Conservation (phyloP, 53 echinoderm and acorn worm genomes). For the Astropecten irregularis region DNA sequence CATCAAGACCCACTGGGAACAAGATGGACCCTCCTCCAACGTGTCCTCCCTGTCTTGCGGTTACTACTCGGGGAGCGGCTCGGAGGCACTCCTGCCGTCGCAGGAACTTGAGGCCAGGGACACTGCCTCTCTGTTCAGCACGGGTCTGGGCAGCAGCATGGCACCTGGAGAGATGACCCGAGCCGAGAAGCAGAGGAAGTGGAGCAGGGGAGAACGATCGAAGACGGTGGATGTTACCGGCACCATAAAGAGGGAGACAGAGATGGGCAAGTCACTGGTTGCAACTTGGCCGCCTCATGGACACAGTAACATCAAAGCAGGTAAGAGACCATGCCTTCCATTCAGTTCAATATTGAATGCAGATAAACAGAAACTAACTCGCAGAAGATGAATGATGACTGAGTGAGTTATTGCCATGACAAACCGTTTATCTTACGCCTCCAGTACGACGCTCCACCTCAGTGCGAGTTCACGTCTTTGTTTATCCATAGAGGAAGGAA, state of each 20-base stretch:
- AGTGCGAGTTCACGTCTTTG: too few species aligned
- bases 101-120: background rate
- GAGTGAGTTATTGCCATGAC: too few species aligned
- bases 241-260: slow-evolving; percentile 36
- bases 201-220: slow-evolving; percentile 61
- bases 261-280: slow-evolving; percentile 55
- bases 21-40: slow-evolving; percentile 31
- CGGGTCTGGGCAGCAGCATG: background rate
- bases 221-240: slow-evolving; percentile 60
- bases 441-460: too few species aligned
- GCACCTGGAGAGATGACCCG: slow-evolving; percentile 18
- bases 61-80: slow-evolving; percentile 59
- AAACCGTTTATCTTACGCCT: too few species aligned
- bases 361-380: too few species aligned
- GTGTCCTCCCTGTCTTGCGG: slow-evolving; percentile 66
- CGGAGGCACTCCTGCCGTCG: slow-evolving; percentile 4
- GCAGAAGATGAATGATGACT: too few species aligned
- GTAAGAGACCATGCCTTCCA: too few species aligned
- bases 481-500: too few species aligned
- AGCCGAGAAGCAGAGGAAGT: slow-evolving; percentile 56
- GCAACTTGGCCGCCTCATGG: slow-evolving; percentile 68
- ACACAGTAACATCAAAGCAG: slow-evolving; percentile 29
- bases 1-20: slow-evolving; percentile 7
- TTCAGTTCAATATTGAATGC: too few species aligned
- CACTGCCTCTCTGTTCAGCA: background rate